Evolutionary conservation across 2,888 invertebrate genomes (phyloP).

Genomic region (Chaetogeoica ovagalla): DNA sequence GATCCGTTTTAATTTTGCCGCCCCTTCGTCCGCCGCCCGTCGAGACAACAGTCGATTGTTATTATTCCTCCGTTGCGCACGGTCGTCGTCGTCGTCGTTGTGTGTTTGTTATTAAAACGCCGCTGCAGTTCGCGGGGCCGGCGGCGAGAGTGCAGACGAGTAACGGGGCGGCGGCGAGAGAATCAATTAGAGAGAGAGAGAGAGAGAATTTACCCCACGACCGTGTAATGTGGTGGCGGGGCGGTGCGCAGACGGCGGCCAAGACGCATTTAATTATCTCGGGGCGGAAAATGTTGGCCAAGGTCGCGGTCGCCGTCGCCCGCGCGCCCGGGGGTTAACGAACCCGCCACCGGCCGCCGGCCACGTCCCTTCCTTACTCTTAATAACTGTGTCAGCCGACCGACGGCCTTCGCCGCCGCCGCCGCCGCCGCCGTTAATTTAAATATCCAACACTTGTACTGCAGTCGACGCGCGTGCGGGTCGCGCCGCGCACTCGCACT

Average conservation of each 20-base stretch:
- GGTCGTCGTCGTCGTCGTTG: neutral
- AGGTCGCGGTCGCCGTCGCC: constrained; percentile 36
- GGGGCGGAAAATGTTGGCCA: constrained; percentile 53
- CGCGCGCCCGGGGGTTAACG: constrained; percentile 35
- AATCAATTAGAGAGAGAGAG: constrained; percentile 39
- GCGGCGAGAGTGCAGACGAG: neutral
- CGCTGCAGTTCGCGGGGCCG: neutral
- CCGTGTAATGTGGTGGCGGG: neutral
- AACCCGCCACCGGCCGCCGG: constrained; percentile 31
- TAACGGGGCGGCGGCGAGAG: neutral
- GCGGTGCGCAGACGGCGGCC: constrained; percentile 7
- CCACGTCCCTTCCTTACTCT: constrained; percentile 31
- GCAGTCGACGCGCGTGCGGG: no score
- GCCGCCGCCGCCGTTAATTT: neutral
- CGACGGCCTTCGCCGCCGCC: neutral
- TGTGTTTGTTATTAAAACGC: constrained; percentile 31
- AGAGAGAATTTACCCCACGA: constrained; percentile 16
- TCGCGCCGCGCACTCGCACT: no score
- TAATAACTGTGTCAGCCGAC: constrained; percentile 51
- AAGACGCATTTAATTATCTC: constrained; percentile 53
- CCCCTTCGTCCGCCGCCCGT: neutral
- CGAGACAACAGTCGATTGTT: constrained; percentile 16
- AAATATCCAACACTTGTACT: no score
- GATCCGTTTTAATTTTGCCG: constrained; percentile 40
- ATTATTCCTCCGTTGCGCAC: neutral